A percentile compares a stretch with the other conserved stretches of the same genome.
phyloP scores from a whole-genome alignment of 2,797 vertebrate species.

The Taenioides sp. region DNA sequence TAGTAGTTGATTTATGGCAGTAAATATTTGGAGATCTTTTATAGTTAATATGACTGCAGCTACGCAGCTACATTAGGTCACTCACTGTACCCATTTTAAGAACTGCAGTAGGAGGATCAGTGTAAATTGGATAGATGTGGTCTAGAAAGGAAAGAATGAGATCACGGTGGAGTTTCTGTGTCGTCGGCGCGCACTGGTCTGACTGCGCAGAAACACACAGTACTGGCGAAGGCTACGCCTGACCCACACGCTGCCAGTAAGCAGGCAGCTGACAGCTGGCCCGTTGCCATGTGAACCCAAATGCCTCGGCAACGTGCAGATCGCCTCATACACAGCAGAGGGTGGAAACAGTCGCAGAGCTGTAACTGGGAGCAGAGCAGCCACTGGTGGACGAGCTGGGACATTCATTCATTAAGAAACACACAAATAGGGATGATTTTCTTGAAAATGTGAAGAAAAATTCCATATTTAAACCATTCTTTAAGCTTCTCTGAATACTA shows the following conservation, averaged over 20 bases:
- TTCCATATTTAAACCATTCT: too few species aligned
- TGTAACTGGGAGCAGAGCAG: constrained; percentile 67
- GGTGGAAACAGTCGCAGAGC: constrained; percentile 58
- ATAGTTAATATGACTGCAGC: constrained; percentile 23
- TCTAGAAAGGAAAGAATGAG: constrained; percentile 59
- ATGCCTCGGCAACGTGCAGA: constrained; percentile 74
- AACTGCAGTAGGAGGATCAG: constrained; percentile 22
- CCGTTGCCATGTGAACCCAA: constrained; percentile 59
- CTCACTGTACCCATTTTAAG: constrained; percentile 21
- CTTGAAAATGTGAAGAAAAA: not conserved
- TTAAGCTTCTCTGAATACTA: not conserved
- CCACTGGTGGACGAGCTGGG: constrained; percentile 63
- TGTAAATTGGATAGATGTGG: constrained; percentile 24
- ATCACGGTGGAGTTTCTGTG: constrained; percentile 43
- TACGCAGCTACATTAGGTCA: constrained; percentile 21
- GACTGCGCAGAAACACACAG: constrained; percentile 21
- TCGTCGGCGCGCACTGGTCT: constrained; percentile 15
- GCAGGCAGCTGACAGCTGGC: constrained; percentile 75
- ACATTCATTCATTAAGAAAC: constrained; percentile 73
- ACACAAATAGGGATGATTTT: not conserved
- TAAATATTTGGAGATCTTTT: not conserved
- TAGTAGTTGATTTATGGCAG: not conserved
- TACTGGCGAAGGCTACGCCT: constrained; percentile 62
- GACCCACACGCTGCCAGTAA: constrained; percentile 67
- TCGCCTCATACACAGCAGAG: constrained; percentile 69